Evolutionary conservation across 2,113 vertebrate genomes (phyloP).

Genomic region (Amblyornis subalaris): DNA sequence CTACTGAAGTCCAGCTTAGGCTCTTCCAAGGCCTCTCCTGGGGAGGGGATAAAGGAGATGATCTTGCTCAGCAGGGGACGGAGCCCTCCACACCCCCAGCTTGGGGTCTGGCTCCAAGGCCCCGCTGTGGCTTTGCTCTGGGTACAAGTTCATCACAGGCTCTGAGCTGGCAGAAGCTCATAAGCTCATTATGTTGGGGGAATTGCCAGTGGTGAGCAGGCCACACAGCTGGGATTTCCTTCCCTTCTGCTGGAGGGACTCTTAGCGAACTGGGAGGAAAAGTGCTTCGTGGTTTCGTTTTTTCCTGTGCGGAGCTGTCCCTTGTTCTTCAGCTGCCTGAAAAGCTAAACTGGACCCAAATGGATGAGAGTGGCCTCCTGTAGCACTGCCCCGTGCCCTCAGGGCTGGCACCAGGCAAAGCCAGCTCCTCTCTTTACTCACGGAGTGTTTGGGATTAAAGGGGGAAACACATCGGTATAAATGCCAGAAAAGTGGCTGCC

Average conservation of each 20-base stretch:
- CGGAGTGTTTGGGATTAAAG: neutral
- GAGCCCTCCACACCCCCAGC: neutral
- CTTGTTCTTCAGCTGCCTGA: neutral
- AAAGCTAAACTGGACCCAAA: neutral
- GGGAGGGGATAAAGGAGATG: constrained; percentile 5
- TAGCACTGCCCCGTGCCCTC: neutral
- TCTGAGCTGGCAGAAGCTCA: neutral
- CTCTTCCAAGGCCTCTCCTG: neutral
- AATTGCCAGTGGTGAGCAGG: neutral
- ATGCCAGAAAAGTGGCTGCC: neutral
- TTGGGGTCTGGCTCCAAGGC: neutral
- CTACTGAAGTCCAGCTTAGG: neutral
- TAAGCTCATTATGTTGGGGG: neutral
- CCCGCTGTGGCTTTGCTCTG: neutral
- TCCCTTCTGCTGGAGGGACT: neutral
- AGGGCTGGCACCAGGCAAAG: neutral
- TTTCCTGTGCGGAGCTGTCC: neutral
- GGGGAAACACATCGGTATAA: neutral
- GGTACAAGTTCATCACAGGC: neutral
- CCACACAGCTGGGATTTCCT: neutral
- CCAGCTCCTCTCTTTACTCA: neutral
- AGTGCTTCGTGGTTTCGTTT: neutral
- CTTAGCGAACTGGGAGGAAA: neutral
- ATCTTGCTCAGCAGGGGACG: fast-evolving
- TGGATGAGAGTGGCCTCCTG: neutral